A percentile compares a stretch with the other conserved stretches of the same genome.
phyloP scores from a whole-genome alignment of 2,113 vertebrate species.

The Tachycineta bicolor region DNA sequence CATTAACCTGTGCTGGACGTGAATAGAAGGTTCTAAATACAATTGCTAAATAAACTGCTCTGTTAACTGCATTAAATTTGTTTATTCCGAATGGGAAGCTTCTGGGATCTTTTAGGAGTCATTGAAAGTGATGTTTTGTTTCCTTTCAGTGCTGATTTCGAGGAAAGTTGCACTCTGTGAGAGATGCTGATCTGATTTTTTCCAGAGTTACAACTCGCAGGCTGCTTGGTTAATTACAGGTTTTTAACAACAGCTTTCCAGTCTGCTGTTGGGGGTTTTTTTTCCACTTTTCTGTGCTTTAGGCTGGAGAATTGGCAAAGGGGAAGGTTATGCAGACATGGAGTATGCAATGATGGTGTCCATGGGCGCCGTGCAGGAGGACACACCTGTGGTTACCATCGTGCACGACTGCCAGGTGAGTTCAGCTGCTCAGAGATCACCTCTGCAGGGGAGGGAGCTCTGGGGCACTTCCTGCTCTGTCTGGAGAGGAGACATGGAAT shows the following conservation, averaged over 20 bases:
- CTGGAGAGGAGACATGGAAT: background rate
- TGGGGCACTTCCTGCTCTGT: background rate
- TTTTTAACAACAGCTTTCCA: background rate
- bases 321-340: slow-evolving; percentile 93
- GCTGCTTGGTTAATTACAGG: background rate
- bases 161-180: background rate
- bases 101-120: background rate
- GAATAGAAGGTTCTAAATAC: background rate
- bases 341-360: slow-evolving; percentile 95
- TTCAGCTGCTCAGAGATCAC: background rate
- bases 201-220: background rate
- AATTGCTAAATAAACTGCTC: background rate
- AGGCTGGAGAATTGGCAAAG: slow-evolving; percentile 96
- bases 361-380: slow-evolving; percentile 84
- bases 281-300: background rate
- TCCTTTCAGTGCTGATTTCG: background rate
- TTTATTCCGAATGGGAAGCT: background rate
- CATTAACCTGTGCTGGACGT: background rate
- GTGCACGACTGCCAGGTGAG: slow-evolving; percentile 96
- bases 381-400: slow-evolving; percentile 87
- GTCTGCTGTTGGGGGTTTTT: background rate
- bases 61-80: background rate
- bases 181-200: background rate
- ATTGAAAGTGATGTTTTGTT: background rate
- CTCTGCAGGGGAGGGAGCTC: background rate